Evolutionary conservation across 2,888 invertebrate species (phyloP), one percentile per base, ranked within the genome.

Genomic region (Apantesis nais): DNA sequence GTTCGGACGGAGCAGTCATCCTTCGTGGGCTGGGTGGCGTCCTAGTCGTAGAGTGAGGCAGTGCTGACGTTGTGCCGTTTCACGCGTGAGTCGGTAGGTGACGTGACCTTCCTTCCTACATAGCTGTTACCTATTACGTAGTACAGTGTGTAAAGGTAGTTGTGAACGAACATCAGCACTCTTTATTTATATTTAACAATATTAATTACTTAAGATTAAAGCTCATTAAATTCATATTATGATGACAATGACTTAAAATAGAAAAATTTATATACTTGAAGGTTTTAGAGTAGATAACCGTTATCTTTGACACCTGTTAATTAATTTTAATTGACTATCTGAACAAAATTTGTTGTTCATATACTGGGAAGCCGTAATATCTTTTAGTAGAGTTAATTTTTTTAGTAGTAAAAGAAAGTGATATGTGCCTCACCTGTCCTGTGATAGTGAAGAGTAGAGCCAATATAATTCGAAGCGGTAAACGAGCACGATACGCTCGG

Each of bases 371-470:
- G n/a, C 22, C n/a, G 2, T n/a, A 11, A n/a, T n/a, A n/a, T 25
- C 11, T 25, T 1, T 19, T 7, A 2, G 7, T 14, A 25, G 16
- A 29, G 29, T 58, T 55, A 5, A 12, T 29, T 16, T 25, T 14
- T 58, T 29, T 25, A 2, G n/a, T 11, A 12, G 16, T 58, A 9
- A n/a, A 4, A 39, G 25, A n/a, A 41, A 12, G 25, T 34, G 7
- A 8, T 19, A 31, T 52, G 29, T 60, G 39, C 34, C 68, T 68
- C 89, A 97, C 97, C 96, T 98, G 98, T 76, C 98, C 98, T 3
- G 97, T 97, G 74, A 97, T 96, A 5, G 98, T 97, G 88, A 98
- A 98, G 44, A 98, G 95, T 67, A 97, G 87, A 16, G 97, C 96
- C 66, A 98, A 93, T 31, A 98, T 85, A 66, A 97, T 88, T 72